A percentile compares a stretch with the other conserved stretches of the same genome.
These are phyloP conservation scores for Laterallus jamaicensis DNA, from an alignment of 2,113 vertebrate species.

Conservation along the genomic window DNA sequence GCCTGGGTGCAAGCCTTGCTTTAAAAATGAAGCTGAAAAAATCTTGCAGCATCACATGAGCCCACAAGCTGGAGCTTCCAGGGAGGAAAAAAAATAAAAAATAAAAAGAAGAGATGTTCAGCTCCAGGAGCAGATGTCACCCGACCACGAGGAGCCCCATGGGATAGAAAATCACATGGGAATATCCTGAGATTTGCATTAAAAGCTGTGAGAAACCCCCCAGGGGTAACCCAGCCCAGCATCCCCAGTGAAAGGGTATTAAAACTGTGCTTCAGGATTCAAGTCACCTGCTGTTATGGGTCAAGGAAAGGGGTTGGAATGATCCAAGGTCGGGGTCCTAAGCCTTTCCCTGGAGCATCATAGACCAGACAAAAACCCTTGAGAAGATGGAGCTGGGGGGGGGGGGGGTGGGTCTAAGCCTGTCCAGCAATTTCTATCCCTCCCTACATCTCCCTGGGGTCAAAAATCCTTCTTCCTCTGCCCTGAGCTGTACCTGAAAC, in stretches of 20 bases:
- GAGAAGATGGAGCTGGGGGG: neutral
- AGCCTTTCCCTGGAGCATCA: neutral
- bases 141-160: constrained; percentile 42
- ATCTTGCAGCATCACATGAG: constrained; percentile 53
- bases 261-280: rapidly evolving
- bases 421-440: neutral
- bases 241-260: neutral
- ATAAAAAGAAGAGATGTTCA: neutral
- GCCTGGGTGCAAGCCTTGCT: constrained; percentile 47
- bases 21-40: constrained; percentile 42
- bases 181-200: neutral
- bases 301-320: neutral
- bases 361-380: rapidly evolving
- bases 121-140: constrained; percentile 53
- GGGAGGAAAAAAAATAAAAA: neutral
- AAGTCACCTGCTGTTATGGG: rapidly evolving
- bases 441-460: neutral
- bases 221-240: neutral
- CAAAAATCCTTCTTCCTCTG: constrained; percentile 33
- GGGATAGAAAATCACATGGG: constrained; percentile 28
- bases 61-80: constrained; percentile 50
- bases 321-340: neutral
- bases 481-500: constrained; percentile 43
- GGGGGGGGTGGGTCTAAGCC: neutral
- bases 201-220: neutral